Conservation (phyloP, 2,888 invertebrate species). For the Pyrrhia umbra region DNA sequence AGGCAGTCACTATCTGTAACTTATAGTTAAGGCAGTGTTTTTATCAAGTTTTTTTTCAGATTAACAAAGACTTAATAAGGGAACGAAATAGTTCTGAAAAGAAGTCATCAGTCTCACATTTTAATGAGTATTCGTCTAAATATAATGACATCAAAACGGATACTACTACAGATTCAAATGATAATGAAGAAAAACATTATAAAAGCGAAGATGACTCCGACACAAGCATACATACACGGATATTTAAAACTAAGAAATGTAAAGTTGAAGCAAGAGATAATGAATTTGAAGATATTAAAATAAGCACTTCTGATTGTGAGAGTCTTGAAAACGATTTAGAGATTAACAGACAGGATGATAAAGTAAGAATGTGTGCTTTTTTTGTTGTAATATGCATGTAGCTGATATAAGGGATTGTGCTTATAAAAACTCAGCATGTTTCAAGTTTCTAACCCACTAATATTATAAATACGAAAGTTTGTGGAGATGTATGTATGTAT, state of each 20-base stretch:
- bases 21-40: no score
- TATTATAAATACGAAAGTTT: no score
- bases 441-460: no score
- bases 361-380: neutral
- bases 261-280: slow-evolving; percentile 3
- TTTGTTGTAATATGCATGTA: no score
- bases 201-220: slow-evolving; percentile 19
- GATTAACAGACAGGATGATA: neutral
- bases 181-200: slow-evolving; percentile 12
- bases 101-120: slow-evolving; percentile 21
- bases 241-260: neutral
- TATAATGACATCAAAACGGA: slow-evolving; percentile 25
- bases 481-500: no score
- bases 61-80: slow-evolving; percentile 60
- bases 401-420: no score
- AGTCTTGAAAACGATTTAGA: neutral
- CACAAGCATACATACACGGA: neutral
- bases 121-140: slow-evolving; percentile 30
- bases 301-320: neutral
- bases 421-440: no score
- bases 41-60: slow-evolving; percentile 62
- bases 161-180: neutral
- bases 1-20: no score
- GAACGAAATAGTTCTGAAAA: slow-evolving; percentile 48
- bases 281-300: neutral